Evolutionary conservation across 2,113 vertebrate species (phyloP), one percentile per base, ranked within the genome.

Genomic region (Mormoops blainvillei): DNA sequence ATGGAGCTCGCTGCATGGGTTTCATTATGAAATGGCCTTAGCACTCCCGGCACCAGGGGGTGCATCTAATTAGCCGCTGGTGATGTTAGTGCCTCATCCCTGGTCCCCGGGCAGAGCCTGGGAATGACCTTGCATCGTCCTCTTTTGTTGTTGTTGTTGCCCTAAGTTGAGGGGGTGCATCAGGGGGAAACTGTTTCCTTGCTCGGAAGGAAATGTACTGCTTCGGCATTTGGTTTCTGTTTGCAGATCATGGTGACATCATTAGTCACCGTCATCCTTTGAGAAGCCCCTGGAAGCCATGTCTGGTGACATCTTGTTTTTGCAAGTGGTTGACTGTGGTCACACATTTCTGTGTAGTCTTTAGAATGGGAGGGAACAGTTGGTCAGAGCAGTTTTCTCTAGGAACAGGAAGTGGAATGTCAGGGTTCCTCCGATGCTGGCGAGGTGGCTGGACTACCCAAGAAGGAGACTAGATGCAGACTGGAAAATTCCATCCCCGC

Each of bases 21-120:
- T 98, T 98, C 97, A 97, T 98, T 98, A 97, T 98, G 98, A 98
- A 98, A 97, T 97, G 97, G 98, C 96, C 96, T 98, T 95, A 81
- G 95, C 92, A 94, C 97, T 98, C 96, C 94, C 90, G 83, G 94
- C 96, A 89, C 94, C 94, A 92, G 97, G 45, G 98, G 97, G 83
- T 96, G 94, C 95, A 97, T 97, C 96, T 91, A 63, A 94, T 91
- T 96, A 95, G 97, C 97, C 96, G 65, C 96, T 76, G 89, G 83
- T 98, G 98, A 98, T 96, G 97, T 98, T 58, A 98, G 96, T 94
- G 96, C 74, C 97, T 95, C 97, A 65, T 95, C 97, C 97, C 95
- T 95, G 95, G 97, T 97, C 90, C 86, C 89, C n/a, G 73, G 96
- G 96, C 94, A 94, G 98, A 97, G 96, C 97, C 92, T 98, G 96